These are phyloP conservation scores for Galago senegalensis DNA, from an alignment of 2,797 vertebrate species.

Conservation along the genomic window DNA sequence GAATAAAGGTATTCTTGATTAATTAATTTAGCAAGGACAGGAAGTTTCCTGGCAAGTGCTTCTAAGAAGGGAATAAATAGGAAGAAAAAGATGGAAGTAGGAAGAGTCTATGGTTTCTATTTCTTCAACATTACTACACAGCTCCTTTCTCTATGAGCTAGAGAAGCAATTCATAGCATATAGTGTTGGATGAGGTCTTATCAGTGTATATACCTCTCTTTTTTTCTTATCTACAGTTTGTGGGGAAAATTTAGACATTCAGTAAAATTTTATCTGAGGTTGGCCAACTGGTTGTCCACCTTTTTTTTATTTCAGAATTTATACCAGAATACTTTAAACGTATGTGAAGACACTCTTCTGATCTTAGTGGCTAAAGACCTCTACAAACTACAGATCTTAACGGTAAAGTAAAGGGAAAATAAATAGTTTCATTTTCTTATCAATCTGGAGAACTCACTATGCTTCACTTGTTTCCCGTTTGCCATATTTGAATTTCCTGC, in stretches of 20 bases:
- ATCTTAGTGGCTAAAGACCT: conserved; percentile 81
- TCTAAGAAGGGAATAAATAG: not conserved
- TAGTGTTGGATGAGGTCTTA: not conserved
- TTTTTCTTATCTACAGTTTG: not conserved
- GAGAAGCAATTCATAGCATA: not conserved
- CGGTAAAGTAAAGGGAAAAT: conserved; percentile 74
- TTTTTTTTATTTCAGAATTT: conserved; percentile 75
- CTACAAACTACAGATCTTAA: conserved; percentile 83
- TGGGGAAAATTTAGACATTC: not conserved
- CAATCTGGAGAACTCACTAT: not conserved
- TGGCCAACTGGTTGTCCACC: not conserved
- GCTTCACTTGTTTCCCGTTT: conserved; percentile 17
- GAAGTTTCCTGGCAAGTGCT: not conserved
- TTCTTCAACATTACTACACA: not conserved
- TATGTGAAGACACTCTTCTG: conserved; percentile 75
- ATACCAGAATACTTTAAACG: conserved; percentile 67
- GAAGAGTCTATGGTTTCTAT: not conserved
- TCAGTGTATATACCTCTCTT: not conserved
- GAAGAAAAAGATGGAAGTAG: not conserved
- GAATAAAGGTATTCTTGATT: not conserved
- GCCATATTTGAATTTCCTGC: not conserved
- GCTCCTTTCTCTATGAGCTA: not conserved
- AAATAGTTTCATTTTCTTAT: not conserved
- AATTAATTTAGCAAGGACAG: not conserved
- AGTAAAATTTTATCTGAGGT: not conserved